Percentiles rank a stretch among this genome's conserved stretches.
phyloP scores from a whole-genome alignment of 2,113 vertebrate genomes.

The Galbula dea region DNA sequence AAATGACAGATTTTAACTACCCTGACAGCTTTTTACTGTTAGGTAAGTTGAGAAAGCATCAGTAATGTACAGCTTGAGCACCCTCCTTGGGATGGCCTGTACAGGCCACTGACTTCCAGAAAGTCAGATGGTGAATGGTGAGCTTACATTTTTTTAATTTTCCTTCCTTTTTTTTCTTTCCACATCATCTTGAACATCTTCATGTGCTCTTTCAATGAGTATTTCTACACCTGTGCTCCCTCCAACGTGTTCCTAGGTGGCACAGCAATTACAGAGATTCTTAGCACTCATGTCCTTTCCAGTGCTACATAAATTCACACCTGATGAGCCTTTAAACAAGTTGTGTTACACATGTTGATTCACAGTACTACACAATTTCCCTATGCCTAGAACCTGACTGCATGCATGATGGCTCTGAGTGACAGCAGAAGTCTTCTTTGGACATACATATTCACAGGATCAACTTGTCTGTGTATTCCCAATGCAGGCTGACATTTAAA shows the following conservation, averaged over 20 bases:
- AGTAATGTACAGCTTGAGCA: neutral
- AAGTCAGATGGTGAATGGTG: neutral
- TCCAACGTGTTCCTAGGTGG: neutral
- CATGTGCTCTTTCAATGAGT: neutral
- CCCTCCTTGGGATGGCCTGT: neutral
- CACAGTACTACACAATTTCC: rapidly evolving
- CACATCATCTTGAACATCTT: neutral
- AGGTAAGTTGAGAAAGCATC: neutral
- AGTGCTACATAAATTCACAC: neutral
- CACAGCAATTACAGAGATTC: neutral
- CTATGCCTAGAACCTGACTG: neutral
- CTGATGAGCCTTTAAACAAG: neutral
- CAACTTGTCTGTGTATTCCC: neutral
- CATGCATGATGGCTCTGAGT: neutral
- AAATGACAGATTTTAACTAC: neutral
- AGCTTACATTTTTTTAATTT: neutral
- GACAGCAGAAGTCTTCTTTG: neutral
- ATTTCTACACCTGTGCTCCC: neutral
- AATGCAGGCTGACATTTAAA: neutral
- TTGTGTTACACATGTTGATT: rapidly evolving
- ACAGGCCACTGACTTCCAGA: neutral
- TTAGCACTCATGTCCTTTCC: rapidly evolving
- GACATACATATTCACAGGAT: neutral
- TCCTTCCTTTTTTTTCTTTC: neutral
- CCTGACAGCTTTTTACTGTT: neutral